Evolutionary conservation across 2,888 invertebrate species (phyloP).

Genomic region (Chymomyza amoena): DNA sequence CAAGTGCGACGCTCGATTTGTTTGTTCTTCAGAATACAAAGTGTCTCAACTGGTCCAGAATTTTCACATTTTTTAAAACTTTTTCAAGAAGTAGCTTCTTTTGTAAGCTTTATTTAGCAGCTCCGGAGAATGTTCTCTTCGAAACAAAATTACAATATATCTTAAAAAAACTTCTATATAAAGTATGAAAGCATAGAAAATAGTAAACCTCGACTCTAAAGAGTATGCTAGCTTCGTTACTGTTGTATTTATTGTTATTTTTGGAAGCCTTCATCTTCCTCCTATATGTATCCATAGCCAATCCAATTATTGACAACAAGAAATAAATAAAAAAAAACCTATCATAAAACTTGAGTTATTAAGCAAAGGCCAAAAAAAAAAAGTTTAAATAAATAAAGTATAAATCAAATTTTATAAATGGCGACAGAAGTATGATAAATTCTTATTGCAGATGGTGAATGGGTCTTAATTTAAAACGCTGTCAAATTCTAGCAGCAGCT

Average conservation of each 20-base stretch:
- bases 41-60: too few species aligned
- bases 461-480: too few species aligned
- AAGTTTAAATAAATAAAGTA: background rate
- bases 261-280: background rate
- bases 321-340: background rate
- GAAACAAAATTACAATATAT: too few species aligned
- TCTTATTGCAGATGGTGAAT: background rate
- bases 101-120: too few species aligned
- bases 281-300: background rate
- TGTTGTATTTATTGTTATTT: background rate
- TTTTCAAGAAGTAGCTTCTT: too few species aligned
- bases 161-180: too few species aligned
- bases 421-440: background rate
- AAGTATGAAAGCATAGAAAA: too few species aligned
- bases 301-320: background rate
- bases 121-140: too few species aligned
- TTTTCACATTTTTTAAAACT: too few species aligned
- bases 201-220: too few species aligned
- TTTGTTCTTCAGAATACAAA: too few species aligned
- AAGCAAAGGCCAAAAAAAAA: background rate
- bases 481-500: background rate
- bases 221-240: background rate
- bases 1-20: too few species aligned
- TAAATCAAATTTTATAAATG: background rate
- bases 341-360: background rate